A percentile compares a stretch with the other conserved stretches of the same genome.
Conservation (phyloP, 1,140 invertebrate species). For the Drosophila kurseongensis region DNA sequence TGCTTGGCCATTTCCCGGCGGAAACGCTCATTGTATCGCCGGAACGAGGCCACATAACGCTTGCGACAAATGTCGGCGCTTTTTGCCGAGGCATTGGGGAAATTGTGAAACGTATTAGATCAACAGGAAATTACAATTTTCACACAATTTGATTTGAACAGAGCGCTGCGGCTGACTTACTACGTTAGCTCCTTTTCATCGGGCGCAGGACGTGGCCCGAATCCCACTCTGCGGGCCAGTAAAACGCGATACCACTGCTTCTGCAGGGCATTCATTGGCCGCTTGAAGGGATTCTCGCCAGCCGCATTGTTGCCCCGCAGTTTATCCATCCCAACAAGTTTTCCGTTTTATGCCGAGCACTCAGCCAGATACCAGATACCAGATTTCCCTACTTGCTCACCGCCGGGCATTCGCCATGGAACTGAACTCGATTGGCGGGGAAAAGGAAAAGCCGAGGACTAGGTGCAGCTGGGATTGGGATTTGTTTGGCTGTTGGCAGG, state of each 20-base stretch:
- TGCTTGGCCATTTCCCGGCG: slow-evolving; percentile 79
- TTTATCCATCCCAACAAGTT: slow-evolving; percentile 75
- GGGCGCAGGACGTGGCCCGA: slow-evolving; percentile 56
- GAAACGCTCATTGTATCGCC: slow-evolving; percentile 78
- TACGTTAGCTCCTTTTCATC: slow-evolving; percentile 70
- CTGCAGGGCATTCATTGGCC: slow-evolving; percentile 80
- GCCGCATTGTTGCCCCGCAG: slow-evolving; percentile 52
- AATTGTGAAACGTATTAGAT: slow-evolving; percentile 77
- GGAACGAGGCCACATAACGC: slow-evolving; percentile 75
- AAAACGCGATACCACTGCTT: slow-evolving; percentile 83
- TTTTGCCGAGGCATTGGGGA: slow-evolving; percentile 1
- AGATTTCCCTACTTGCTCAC: slow-evolving; percentile 45
- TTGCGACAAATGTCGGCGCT: slow-evolving; percentile 75
- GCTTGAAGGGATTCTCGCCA: slow-evolving; percentile 78
- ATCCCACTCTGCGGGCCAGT: slow-evolving; percentile 72
- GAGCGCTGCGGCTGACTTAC: slow-evolving; percentile 47
- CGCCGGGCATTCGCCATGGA: slow-evolving; percentile 60
- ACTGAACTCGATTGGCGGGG: slow-evolving; percentile 38
- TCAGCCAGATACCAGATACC: slow-evolving; percentile 24
- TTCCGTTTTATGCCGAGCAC: slow-evolving; percentile 69
- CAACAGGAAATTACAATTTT: slow-evolving; percentile 81
- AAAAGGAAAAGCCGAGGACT: background rate
- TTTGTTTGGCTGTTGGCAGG: slow-evolving; percentile 48
- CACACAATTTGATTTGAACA: slow-evolving; percentile 79
- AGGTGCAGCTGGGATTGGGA: slow-evolving; percentile 45